A percentile compares a stretch with the other conserved stretches of the same genome.
Conservation (phyloP, 2,113 vertebrate species). For the Cisticola juncidis region DNA sequence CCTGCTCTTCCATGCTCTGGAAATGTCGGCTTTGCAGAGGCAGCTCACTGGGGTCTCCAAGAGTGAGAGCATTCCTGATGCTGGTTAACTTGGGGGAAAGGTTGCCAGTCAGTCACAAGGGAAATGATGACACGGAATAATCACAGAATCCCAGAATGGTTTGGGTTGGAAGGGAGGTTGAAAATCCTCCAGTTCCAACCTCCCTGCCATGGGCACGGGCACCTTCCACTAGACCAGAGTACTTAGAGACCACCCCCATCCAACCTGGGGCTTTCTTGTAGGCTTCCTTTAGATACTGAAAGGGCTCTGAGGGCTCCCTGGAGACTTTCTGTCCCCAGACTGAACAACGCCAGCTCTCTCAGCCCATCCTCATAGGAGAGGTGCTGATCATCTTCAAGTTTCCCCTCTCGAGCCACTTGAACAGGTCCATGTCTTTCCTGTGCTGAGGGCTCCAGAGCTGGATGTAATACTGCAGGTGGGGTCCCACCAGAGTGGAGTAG, state of each 20-base stretch:
- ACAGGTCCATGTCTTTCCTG: background rate
- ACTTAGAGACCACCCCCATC: background rate
- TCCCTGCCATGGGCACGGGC: rapidly evolving
- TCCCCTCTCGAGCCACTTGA: background rate
- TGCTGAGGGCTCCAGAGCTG: background rate
- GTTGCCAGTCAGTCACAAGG: background rate
- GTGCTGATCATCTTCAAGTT: background rate
- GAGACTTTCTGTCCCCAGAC: background rate
- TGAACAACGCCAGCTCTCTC: background rate
- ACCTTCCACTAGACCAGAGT: background rate
- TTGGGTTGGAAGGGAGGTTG: background rate
- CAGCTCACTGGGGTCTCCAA: background rate
- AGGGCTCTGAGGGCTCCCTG: background rate
- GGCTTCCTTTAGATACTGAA: background rate
- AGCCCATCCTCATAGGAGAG: background rate
- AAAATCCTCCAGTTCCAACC: background rate
- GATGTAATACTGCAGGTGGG: background rate
- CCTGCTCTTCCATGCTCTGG: background rate
- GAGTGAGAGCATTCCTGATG: background rate
- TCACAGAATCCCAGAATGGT: background rate
- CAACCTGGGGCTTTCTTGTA: background rate
- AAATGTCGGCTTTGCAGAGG: background rate
- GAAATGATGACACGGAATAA: background rate
- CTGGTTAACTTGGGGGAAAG: background rate
- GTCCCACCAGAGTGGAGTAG: background rate